Conservation (phyloP, 2,888 invertebrate species). For the Monochamus alternatus region DNA sequence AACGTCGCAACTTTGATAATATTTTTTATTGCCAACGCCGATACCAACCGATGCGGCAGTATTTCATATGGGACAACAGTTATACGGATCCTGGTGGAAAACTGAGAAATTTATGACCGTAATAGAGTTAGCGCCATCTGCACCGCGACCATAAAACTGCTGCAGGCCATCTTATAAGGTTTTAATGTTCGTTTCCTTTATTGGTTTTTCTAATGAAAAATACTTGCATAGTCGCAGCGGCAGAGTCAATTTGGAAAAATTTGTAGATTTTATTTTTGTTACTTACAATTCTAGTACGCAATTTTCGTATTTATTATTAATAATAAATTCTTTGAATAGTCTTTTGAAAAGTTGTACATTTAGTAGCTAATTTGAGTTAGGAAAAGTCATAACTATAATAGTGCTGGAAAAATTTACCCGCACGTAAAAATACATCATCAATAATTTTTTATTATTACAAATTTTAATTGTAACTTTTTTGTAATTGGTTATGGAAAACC, state of each 20-base stretch:
- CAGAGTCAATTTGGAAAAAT: neutral
- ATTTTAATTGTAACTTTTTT: too few species aligned
- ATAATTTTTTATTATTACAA: too few species aligned
- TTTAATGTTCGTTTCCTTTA: constrained; percentile 46
- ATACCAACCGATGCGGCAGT: constrained; percentile 50
- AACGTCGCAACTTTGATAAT: constrained; percentile 50
- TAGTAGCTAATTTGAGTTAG: too few species aligned
- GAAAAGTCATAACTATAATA: too few species aligned
- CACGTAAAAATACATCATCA: too few species aligned
- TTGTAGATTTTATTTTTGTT: neutral
- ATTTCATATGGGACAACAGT: constrained; percentile 60
- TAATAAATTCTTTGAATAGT: too few species aligned
- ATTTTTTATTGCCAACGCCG: constrained; percentile 55
- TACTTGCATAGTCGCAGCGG: neutral
- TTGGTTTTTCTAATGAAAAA: constrained; percentile 16
- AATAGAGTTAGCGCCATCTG: constrained; percentile 65
- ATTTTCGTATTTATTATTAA: too few species aligned
- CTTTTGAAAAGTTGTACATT: too few species aligned
- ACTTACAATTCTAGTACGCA: too few species aligned
- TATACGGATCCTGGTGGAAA: constrained; percentile 64
- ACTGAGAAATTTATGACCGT: constrained; percentile 65
- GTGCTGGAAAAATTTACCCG: too few species aligned
- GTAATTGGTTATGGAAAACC: too few species aligned
- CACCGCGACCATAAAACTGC: constrained; percentile 49
- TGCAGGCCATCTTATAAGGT: constrained; percentile 48